A percentile compares a stretch with the other conserved stretches of the same genome.
These are phyloP conservation scores for Chloebia gouldiae DNA, from an alignment of 2,113 vertebrate species.

Conservation along the genomic window DNA sequence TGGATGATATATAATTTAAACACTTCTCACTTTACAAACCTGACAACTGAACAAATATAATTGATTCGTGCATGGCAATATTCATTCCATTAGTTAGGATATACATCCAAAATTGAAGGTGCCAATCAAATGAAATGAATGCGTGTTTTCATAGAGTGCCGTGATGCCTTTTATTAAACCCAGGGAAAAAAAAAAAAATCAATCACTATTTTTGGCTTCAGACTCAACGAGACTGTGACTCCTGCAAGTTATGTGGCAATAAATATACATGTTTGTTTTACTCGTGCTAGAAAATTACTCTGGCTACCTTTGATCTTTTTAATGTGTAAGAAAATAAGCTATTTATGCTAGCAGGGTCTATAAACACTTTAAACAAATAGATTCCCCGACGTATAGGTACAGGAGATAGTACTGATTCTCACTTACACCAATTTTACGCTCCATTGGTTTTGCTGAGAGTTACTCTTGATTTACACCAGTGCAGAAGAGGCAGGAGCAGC, in stretches of 20 bases:
- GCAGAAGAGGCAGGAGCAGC: not conserved
- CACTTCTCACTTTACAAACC: slow-evolving; percentile 50
- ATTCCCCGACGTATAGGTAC: not conserved
- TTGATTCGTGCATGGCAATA: slow-evolving; percentile 60
- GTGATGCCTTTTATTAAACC: slow-evolving; percentile 59
- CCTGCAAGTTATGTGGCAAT: not conserved
- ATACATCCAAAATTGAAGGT: slow-evolving; percentile 62
- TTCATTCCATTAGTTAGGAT: slow-evolving; percentile 63
- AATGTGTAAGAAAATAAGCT: slow-evolving; percentile 46
- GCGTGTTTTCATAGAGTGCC: slow-evolving; percentile 20
- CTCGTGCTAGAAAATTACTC: slow-evolving; percentile 7
- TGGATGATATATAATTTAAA: slow-evolving; percentile 48
- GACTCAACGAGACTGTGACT: not conserved
- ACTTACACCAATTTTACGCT: slow-evolving; percentile 46
- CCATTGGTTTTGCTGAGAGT: not conserved
- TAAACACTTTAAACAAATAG: slow-evolving; percentile 39
- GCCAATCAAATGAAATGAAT: slow-evolving; percentile 71
- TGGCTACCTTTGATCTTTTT: slow-evolving; percentile 48
- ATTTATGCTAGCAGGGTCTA: slow-evolving; percentile 3
- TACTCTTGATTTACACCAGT: slow-evolving; percentile 42
- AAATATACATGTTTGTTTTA: slow-evolving; percentile 27
- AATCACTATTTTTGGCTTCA: slow-evolving; percentile 38
- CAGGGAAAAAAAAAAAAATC: slow-evolving; percentile 19
- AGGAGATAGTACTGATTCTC: slow-evolving; percentile 7
- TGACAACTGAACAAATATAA: slow-evolving; percentile 66